A percentile compares a stretch with the other conserved stretches of the same genome.
Evolutionary conservation across 23 tunicate species (phyloP).

Genomic region (Botrylloides violaceus): DNA sequence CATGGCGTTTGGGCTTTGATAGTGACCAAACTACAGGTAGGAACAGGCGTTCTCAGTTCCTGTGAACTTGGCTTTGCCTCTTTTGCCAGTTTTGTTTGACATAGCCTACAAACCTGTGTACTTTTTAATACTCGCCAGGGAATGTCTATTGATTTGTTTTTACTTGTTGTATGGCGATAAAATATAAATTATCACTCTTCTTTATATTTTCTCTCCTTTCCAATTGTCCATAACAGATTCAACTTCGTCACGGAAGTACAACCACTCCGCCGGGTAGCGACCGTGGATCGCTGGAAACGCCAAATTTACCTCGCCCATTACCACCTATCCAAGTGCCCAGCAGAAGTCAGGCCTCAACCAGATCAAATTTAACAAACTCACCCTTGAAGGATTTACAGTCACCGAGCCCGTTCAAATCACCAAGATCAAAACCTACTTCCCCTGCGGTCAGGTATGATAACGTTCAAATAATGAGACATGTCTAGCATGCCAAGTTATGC

Average conservation of each 20-base stretch:
- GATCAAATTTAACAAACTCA: conserved; percentile 26
- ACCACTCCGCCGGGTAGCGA: conserved; percentile 7
- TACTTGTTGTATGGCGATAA: neutral
- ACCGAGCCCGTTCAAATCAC: conserved; percentile 18
- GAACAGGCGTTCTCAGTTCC: no score
- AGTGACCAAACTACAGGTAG: no score
- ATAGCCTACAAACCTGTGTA: no score
- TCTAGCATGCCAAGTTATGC: no score
- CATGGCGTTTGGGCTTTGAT: no score
- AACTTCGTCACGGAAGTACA: conserved; percentile 14
- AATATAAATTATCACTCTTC: neutral
- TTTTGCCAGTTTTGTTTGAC: no score
- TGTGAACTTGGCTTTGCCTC: no score
- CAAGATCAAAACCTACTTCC: neutral
- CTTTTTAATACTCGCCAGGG: no score
- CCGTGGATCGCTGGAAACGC: conserved; percentile 7
- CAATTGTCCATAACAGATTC: conserved; percentile 8
- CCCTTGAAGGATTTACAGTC: conserved; percentile 12
- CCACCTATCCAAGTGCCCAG: conserved; percentile 33
- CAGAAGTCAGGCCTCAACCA: conserved; percentile 28
- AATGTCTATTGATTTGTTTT: neutral
- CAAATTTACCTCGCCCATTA: conserved; percentile 30
- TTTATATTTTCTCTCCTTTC: neutral
- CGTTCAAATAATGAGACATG: no score
- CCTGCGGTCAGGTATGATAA: neutral